Evolutionary conservation across 2,113 vertebrate genomes (phyloP).

Genomic region (Mobula birostris): DNA sequence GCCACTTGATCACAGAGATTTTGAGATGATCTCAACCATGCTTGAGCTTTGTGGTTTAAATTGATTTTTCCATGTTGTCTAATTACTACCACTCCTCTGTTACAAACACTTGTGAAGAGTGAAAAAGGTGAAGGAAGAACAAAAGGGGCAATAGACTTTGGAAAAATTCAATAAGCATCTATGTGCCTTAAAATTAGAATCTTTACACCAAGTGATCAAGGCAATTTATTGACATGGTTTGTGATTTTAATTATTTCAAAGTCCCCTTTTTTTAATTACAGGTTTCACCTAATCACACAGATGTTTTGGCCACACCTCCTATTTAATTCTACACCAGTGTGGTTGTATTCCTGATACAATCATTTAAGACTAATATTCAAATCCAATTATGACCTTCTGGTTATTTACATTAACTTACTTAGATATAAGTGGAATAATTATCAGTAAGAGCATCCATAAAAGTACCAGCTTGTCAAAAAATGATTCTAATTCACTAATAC

Average conservation of each 20-base stretch:
- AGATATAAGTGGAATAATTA: too few species aligned
- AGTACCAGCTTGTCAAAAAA: too few species aligned
- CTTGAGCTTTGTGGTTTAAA: background rate
- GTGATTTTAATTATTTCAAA: too few species aligned
- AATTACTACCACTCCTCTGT: background rate
- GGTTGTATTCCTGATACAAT: too few species aligned
- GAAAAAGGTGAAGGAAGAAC: slow-evolving; percentile 69
- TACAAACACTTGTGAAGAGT: slow-evolving; percentile 41
- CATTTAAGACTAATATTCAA: too few species aligned
- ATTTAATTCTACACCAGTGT: background rate
- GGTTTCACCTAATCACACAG: background rate
- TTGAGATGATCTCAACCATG: background rate
- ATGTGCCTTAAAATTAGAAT: background rate
- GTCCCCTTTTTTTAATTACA: background rate
- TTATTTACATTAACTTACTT: too few species aligned
- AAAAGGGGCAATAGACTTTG: slow-evolving; percentile 79
- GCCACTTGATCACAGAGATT: background rate
- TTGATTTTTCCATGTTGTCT: background rate
- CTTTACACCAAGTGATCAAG: background rate
- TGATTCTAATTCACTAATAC: too few species aligned
- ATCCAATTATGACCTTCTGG: too few species aligned
- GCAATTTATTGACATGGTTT: background rate
- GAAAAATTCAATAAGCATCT: slow-evolving; percentile 74
- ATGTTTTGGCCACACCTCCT: background rate
- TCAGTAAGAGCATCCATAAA: too few species aligned